phyloP scores from a whole-genome alignment of 2,888 invertebrate genomes.

The Trachelus tabidus region DNA sequence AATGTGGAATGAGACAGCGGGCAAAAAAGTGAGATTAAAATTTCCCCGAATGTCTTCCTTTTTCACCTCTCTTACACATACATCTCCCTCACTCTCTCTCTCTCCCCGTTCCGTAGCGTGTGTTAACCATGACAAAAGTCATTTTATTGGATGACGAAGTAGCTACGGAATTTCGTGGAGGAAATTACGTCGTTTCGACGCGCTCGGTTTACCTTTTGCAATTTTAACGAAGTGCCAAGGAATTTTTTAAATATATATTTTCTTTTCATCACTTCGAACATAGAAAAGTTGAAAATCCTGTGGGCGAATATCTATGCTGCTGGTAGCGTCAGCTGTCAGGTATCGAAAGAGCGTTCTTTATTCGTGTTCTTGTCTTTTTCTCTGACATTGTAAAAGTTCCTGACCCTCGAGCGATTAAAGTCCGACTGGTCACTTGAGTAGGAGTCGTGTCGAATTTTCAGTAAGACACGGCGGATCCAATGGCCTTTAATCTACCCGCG shows the following conservation, averaged over 20 bases:
- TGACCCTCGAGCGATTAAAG: background rate
- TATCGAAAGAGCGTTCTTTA: background rate
- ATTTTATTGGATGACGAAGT: conserved; percentile 2
- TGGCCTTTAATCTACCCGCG: background rate
- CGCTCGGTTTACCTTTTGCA: background rate
- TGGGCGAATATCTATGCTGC: background rate
- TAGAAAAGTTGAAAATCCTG: background rate
- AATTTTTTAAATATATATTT: background rate
- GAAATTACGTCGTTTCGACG: conserved; percentile 1
- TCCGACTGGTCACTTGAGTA: background rate
- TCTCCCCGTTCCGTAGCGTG: background rate
- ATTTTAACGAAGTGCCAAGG: background rate
- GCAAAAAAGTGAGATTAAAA: background rate
- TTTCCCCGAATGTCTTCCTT: background rate
- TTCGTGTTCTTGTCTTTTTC: background rate
- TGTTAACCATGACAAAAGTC: background rate
- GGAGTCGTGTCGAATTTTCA: background rate
- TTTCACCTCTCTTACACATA: background rate
- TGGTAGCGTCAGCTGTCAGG: background rate
- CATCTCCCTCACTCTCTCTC: background rate
- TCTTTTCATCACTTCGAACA: background rate
- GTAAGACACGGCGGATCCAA: background rate
- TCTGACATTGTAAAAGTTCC: background rate
- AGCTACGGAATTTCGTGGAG: background rate
- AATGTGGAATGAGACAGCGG: background rate